Evolutionary conservation across 2,888 invertebrate species (phyloP), one percentile per base, ranked within the genome.

Genomic region (Agrilus cyanescens): DNA sequence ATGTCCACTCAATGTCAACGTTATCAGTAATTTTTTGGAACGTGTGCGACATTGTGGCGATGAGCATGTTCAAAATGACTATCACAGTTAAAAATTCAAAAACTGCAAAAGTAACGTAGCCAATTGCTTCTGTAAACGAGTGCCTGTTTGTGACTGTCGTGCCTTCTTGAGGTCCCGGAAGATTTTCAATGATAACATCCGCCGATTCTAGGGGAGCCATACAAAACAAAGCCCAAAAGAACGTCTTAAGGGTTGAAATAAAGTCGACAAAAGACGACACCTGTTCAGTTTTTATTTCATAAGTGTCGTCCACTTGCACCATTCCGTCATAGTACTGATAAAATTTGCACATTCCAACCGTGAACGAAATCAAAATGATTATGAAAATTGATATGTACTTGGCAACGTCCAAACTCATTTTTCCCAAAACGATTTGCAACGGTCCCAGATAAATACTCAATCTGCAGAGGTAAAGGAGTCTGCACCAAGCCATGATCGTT

Each of bases 11-110:
- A 3, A 78, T 75, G 51, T 80, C 78, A 35, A 78, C 72, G 55
- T 80, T 80, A 49, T 79, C 76, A 13, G 71, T 74, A 33, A 85
- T 79, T 53, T 76, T 73, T 60, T 81, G 80, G 56, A 81, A 82
- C 0, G 83, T 82, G 51, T 82, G 80, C 2, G 82, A 78, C 82
- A 85, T 83, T 14, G 83, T 82, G n/a, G 84, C 85, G 54, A 84
- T 82, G 45, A 80, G 64, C 85, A 85, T 85, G 62, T 85, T 85
- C 49, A 85, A 65, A 31, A 84, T 74, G 48, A 85, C 76, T 50
- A 84, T 75, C 43, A 82, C 81, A 42, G 77, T 76, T 53, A 83
- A 72, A 30, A 84, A 76, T 65, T 82, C 80, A 60, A 80, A 85
- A 46, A 76, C 66, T 16, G 76, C 78, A 55, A 79, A 80, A 34